Percentiles rank a stretch among this genome's conserved stretches.
Conservation (phyloP, 2,797 vertebrate species). For the Alfaro cultratus region DNA sequence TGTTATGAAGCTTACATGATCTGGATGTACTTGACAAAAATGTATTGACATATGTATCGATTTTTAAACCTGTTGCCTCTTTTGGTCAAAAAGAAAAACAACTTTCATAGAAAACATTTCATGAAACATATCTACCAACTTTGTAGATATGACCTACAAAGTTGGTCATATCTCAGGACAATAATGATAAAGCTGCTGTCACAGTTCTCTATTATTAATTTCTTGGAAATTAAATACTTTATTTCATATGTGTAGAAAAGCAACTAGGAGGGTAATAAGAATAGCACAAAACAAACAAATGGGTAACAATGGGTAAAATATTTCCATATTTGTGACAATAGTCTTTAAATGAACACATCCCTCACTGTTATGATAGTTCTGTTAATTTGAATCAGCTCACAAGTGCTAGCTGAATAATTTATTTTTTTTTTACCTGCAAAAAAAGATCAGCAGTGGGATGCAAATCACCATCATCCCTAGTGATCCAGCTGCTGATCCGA, state of each 20-base stretch:
- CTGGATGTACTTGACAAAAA: background rate
- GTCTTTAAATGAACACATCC: background rate
- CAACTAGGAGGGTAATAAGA: background rate
- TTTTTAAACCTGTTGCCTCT: background rate
- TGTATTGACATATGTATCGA: background rate
- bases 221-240: background rate
- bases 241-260: background rate
- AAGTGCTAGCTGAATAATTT: background rate
- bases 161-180: background rate
- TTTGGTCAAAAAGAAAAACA: background rate
- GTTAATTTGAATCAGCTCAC: background rate
- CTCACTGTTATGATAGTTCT: background rate
- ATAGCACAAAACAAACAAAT: background rate
- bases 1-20: background rate
- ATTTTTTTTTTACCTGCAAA: conserved; percentile 50
- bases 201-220: background rate
- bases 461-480: conserved; percentile 61
- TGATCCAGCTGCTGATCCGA: conserved; percentile 58
- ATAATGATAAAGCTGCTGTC: background rate
- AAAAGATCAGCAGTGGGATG: conserved; percentile 48
- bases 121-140: too few relatives aligned
- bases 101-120: background rate
- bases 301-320: background rate
- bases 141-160: too few relatives aligned
- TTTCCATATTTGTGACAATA: background rate